Percentiles rank a stretch among this genome's conserved stretches.
These are phyloP conservation scores for Drosophila bocqueti DNA, from an alignment of 1,140 invertebrate genomes.

Conservation along the genomic window DNA sequence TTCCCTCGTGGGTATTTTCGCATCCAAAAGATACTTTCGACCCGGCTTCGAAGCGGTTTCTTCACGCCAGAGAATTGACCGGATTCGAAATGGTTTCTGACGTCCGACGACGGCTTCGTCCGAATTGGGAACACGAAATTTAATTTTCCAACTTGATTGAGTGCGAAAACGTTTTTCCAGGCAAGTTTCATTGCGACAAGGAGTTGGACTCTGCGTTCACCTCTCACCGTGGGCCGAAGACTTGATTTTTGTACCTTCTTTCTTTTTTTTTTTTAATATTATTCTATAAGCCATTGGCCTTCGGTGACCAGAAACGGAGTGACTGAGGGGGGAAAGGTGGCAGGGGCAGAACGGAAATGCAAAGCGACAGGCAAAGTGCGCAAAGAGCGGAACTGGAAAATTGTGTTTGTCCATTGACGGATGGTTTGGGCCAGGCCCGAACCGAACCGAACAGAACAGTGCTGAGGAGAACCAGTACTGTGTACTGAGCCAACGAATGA, in stretches of 20 bases:
- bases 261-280: conserved; percentile 12
- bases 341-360: conserved; percentile 48
- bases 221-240: conserved; percentile 41
- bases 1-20: conserved; percentile 21
- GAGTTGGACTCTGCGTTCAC: conserved; percentile 6
- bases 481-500: neutral
- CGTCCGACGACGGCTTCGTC: conserved; percentile 11
- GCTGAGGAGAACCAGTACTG: conserved; percentile 5
- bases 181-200: conserved; percentile 4
- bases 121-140: conserved; percentile 44
- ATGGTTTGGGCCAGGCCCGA: conserved; percentile 44
- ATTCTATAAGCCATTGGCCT: conserved; percentile 71
- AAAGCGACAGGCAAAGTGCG: conserved; percentile 51
- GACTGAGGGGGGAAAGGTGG: neutral
- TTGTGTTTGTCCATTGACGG: conserved; percentile 41
- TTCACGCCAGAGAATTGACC: conserved; percentile 34
- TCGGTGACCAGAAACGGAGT: conserved; percentile 52
- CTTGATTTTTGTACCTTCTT: conserved; percentile 34
- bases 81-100: conserved; percentile 31
- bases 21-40: conserved; percentile 19
- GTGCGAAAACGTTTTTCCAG: conserved; percentile 45
- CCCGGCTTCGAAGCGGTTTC: conserved; percentile 26
- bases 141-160: conserved; percentile 44
- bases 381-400: conserved; percentile 54
- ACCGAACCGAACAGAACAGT: conserved; percentile 8